These are phyloP conservation scores for Agriopis aurantiaria DNA, from an alignment of 2,888 invertebrate species.

Conservation along the genomic window DNA sequence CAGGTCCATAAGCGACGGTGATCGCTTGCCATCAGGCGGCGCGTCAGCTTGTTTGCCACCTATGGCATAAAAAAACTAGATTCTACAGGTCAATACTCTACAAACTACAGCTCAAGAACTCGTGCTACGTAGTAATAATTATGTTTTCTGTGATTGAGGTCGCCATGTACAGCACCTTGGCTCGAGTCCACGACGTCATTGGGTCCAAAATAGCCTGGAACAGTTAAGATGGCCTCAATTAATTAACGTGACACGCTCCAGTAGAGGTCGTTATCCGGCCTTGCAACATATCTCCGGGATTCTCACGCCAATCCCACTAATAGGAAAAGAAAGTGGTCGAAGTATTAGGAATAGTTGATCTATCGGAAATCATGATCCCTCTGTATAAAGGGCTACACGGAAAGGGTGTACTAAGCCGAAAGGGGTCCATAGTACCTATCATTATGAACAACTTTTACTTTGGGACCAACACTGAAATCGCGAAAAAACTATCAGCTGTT, in stretches of 20 bases:
- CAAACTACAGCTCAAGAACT: neutral
- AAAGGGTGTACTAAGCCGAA: too few relatives aligned
- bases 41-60: too few relatives aligned
- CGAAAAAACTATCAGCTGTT: too few relatives aligned
- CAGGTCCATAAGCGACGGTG: too few relatives aligned
- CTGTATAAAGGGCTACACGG: neutral
- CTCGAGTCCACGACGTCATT: constrained; percentile 10
- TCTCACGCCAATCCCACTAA: constrained; percentile 19
- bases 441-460: too few relatives aligned
- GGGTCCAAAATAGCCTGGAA: constrained; percentile 14
- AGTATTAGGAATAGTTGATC: neutral
- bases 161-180: neutral
- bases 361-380: neutral
- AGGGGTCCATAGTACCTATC: too few relatives aligned
- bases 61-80: too few relatives aligned
- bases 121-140: neutral
- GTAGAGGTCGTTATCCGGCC: constrained; percentile 17
- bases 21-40: too few relatives aligned
- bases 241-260: constrained; percentile 25
- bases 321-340: constrained; percentile 9
- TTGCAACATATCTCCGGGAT: constrained; percentile 14
- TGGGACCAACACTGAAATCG: too few relatives aligned
- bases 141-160: neutral
- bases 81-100: neutral
- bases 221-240: constrained; percentile 22